phyloP scores from a whole-genome alignment of 2,888 invertebrate genomes.

The Eueremaeus valkanovi region DNA sequence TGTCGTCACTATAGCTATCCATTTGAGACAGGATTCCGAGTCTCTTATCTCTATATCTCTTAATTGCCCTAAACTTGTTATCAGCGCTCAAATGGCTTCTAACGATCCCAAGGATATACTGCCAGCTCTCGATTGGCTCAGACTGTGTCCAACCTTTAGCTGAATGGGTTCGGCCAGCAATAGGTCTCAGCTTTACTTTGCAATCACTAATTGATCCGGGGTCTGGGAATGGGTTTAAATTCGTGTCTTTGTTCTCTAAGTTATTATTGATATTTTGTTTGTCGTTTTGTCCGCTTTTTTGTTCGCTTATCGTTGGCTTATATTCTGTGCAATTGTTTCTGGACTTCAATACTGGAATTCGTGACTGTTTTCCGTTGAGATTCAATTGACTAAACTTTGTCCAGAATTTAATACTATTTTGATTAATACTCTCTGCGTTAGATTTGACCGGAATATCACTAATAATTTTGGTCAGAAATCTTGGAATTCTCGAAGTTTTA shows the following conservation, averaged over 20 bases:
- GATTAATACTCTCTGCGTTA: neutral
- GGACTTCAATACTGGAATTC: neutral
- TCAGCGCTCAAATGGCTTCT: constrained; percentile 5
- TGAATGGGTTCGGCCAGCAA: neutral
- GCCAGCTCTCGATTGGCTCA: neutral
- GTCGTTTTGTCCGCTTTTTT: neutral
- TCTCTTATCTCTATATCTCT: constrained; percentile 15
- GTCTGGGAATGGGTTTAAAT: neutral
- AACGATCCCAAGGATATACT: neutral
- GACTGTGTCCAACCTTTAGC: constrained; percentile 15
- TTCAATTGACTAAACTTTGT: neutral
- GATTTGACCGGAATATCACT: neutral
- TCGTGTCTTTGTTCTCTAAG: neutral
- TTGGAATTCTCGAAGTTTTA: constrained; percentile 20
- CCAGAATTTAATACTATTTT: neutral
- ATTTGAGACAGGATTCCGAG: neutral
- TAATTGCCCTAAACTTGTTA: constrained; percentile 29
- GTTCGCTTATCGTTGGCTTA: neutral
- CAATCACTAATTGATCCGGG: neutral
- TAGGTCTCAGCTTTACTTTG: neutral
- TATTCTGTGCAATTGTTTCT: neutral
- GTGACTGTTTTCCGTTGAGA: constrained; percentile 11
- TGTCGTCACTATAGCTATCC: neutral
- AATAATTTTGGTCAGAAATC: neutral
- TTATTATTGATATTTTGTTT: neutral